Evolutionary conservation across 1,140 invertebrate genomes (phyloP).

Genomic region (Arctopsyche grandis): DNA sequence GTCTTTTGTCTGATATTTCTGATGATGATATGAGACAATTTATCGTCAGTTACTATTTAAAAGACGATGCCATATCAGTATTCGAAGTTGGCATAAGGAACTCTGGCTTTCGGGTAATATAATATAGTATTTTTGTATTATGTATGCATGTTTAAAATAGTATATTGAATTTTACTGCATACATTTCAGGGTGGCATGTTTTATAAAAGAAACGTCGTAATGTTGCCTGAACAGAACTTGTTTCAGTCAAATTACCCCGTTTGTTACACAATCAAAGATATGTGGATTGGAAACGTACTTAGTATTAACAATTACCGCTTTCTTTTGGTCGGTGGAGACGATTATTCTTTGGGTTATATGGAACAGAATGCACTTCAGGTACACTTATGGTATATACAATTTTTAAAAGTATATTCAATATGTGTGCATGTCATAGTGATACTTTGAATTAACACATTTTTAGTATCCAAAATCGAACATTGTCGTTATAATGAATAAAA

Average conservation of each 20-base stretch:
- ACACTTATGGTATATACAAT: too few species aligned
- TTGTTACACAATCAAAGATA: constrained; percentile 78
- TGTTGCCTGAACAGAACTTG: constrained; percentile 78
- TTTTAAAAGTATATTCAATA: neutral
- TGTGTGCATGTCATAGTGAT: neutral
- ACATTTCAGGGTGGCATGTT: constrained; percentile 71
- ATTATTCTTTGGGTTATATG: constrained; percentile 89
- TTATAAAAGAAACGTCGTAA: constrained; percentile 74
- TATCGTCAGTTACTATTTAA: constrained; percentile 83
- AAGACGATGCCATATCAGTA: constrained; percentile 85
- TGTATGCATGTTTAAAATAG: neutral
- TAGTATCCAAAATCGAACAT: constrained; percentile 79
- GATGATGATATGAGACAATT: constrained; percentile 78
- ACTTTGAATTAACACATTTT: constrained; percentile 49
- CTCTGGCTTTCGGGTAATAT: constrained; percentile 69
- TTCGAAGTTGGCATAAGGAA: constrained; percentile 81
- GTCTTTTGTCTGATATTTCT: constrained; percentile 76
- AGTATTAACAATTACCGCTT: constrained; percentile 83
- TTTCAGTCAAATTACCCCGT: constrained; percentile 75
- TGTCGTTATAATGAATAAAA: constrained; percentile 75
- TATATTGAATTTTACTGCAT: neutral
- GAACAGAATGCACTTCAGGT: constrained; percentile 82
- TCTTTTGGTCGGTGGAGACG: constrained; percentile 80
- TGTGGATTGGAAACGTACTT: constrained; percentile 83
- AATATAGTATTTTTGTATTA: too few species aligned